These are phyloP conservation scores for Casuarius casuarius DNA, from an alignment of 2,113 vertebrate genomes.

Conservation along the genomic window DNA sequence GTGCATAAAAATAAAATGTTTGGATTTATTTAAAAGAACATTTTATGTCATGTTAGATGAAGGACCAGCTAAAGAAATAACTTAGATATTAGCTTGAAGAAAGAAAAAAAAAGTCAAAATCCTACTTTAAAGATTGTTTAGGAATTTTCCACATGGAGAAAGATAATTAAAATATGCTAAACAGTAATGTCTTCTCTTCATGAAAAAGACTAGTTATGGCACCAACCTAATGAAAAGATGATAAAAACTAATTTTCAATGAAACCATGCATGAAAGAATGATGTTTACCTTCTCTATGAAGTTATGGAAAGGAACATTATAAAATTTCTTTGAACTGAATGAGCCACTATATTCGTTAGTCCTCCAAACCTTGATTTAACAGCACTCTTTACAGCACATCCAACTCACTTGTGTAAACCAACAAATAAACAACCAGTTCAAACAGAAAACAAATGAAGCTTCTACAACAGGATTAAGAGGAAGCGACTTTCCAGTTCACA, in stretches of 20 bases:
- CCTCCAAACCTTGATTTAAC: not conserved
- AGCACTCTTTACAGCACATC: not conserved
- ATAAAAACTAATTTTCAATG: conserved; percentile 33
- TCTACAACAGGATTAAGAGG: not conserved
- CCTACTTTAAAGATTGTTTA: not conserved
- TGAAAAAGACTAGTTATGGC: not conserved
- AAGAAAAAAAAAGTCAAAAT: not conserved
- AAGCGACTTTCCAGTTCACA: not conserved
- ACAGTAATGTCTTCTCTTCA: not conserved
- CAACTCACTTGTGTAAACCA: not conserved
- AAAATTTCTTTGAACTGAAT: not conserved
- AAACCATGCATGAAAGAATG: conserved; percentile 27
- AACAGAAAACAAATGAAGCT: not conserved
- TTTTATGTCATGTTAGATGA: not conserved
- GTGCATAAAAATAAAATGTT: not conserved
- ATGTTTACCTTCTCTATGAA: not conserved
- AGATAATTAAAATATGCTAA: conserved; percentile 57
- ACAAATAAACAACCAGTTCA: not conserved
- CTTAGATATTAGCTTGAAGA: not conserved
- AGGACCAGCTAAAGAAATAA: not conserved
- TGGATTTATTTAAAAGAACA: not conserved
- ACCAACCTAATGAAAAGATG: conserved; percentile 3
- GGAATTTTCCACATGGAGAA: conserved; percentile 1
- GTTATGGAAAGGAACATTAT: not conserved
- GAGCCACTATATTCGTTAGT: not conserved